phyloP scores from a whole-genome alignment of 2,888 invertebrate genomes.

The Pristionchus maxplancki region DNA sequence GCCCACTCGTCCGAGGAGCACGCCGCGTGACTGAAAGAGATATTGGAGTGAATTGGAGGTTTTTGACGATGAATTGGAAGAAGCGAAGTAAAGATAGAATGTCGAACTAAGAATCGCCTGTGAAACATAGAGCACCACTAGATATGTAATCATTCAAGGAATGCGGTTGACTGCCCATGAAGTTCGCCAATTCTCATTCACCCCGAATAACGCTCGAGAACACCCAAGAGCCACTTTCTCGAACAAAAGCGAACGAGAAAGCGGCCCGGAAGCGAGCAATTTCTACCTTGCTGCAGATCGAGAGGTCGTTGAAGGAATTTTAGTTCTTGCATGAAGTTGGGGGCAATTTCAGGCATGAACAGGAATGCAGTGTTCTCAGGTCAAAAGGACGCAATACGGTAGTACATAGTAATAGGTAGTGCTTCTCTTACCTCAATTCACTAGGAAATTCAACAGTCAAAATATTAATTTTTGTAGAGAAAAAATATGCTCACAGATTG shows the following conservation, averaged over 20 bases:
- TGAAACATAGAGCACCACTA: no score
- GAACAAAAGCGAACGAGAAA: constrained; percentile 2
- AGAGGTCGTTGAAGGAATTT: background rate
- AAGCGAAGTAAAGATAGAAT: no score
- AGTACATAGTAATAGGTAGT: no score
- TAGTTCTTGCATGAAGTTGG: background rate
- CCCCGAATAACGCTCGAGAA: background rate
- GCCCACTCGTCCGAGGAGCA: constrained; percentile 66
- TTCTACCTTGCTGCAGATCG: background rate
- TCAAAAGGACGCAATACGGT: no score
- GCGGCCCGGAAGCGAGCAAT: background rate
- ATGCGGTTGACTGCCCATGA: background rate
- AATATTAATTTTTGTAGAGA: no score
- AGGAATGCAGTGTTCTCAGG: no score
- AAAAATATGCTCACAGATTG: constrained; percentile 22
- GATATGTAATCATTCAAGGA: background rate
- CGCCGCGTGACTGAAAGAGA: constrained; percentile 61
- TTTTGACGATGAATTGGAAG: no score
- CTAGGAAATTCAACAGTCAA: no score
- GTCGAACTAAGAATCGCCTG: no score
- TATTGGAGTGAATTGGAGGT: no score
- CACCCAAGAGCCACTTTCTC: background rate
- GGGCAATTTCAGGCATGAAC: background rate
- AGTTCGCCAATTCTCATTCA: background rate
- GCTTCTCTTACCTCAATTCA: no score